These are phyloP conservation scores for Aplocera efformata DNA, from an alignment of 2,888 invertebrate genomes.

Conservation along the genomic window DNA sequence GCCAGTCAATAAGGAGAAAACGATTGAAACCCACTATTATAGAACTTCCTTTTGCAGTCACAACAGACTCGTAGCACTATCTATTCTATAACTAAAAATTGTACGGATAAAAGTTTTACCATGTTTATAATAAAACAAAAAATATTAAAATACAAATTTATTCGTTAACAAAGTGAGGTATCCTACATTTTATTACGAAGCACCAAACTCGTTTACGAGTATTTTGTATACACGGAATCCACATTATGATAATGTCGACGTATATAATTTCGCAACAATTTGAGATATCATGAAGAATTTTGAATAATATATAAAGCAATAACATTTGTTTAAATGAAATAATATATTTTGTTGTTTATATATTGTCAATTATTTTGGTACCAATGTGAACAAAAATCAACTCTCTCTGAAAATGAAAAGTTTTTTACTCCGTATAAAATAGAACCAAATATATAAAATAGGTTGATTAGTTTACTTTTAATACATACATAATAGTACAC, in stretches of 20 bases:
- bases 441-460: too few relatives aligned
- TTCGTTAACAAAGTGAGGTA: constrained; percentile 32
- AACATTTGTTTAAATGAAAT: constrained; percentile 3
- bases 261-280: constrained; percentile 20
- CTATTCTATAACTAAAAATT: constrained; percentile 4
- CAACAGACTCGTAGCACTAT: background rate
- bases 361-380: too few relatives aligned
- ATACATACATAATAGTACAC: too few relatives aligned
- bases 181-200: constrained; percentile 28
- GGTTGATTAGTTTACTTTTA: too few relatives aligned
- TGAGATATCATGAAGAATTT: background rate
- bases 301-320: background rate
- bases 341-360: too few relatives aligned
- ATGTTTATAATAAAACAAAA: constrained; percentile 21
- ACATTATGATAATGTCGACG: constrained; percentile 24
- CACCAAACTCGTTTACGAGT: constrained; percentile 29
- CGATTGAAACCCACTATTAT: too few relatives aligned
- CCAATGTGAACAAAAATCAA: too few relatives aligned
- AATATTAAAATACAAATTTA: constrained; percentile 28
- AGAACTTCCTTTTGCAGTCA: background rate
- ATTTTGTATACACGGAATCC: constrained; percentile 25
- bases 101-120: constrained; percentile 14
- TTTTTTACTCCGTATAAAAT: too few relatives aligned
- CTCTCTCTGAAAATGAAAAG: too few relatives aligned
- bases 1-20: too few relatives aligned